Evolutionary conservation across 2,888 invertebrate species (phyloP).

Genomic region (Caenorhabditis panamensis): DNA sequence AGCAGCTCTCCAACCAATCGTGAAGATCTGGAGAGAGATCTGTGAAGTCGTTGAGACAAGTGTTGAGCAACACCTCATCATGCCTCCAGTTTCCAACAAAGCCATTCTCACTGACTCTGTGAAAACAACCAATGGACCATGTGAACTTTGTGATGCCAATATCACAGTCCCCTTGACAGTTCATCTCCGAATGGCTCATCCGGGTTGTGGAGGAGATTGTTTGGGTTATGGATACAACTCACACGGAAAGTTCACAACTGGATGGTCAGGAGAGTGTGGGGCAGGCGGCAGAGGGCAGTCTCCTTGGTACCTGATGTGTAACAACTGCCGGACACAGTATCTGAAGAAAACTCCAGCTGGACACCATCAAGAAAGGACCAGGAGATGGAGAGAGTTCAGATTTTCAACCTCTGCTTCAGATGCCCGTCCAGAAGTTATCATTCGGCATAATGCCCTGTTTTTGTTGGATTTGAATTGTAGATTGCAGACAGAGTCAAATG

Average conservation of each 20-base stretch:
- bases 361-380: constrained; percentile 72
- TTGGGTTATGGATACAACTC: constrained; percentile 90
- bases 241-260: constrained; percentile 89
- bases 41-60: constrained; percentile 84
- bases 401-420: constrained; percentile 68
- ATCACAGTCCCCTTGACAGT: constrained; percentile 88
- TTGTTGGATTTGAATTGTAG: constrained; percentile 87
- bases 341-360: constrained; percentile 82
- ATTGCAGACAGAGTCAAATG: constrained; percentile 73
- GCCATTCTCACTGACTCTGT: constrained; percentile 31
- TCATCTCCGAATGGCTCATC: constrained; percentile 92
- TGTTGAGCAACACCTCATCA: constrained; percentile 85
- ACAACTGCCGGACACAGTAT: constrained; percentile 90
- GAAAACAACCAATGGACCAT: constrained; percentile 83
- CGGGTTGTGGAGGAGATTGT: constrained; percentile 91
- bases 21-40: constrained; percentile 88
- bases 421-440: constrained; percentile 81
- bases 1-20: constrained; percentile 70
- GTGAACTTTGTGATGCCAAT: constrained; percentile 90
- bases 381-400: constrained; percentile 74
- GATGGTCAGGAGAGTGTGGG: constrained; percentile 92
- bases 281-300: constrained; percentile 88
- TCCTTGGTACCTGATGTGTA: constrained; percentile 91
- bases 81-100: constrained; percentile 82
- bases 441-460: constrained; percentile 95